These are phyloP conservation scores for Sarcophaga carnaria DNA, from an alignment of 2,888 invertebrate species.

Conservation along the genomic window DNA sequence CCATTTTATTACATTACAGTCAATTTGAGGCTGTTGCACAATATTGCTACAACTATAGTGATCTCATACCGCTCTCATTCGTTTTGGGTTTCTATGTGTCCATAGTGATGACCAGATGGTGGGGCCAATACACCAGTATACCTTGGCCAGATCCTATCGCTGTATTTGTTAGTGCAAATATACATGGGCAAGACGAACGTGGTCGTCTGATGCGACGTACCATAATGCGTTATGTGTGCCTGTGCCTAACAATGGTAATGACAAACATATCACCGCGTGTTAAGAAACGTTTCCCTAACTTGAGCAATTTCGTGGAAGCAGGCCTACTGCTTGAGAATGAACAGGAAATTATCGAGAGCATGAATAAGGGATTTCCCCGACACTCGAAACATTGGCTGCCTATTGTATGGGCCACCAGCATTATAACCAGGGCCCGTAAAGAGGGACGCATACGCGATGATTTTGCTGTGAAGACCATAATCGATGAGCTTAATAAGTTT, in stretches of 20 bases:
- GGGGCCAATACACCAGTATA: slow-evolving; percentile 91
- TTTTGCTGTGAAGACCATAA: slow-evolving; percentile 95
- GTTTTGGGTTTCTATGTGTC: slow-evolving; percentile 97
- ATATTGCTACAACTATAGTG: slow-evolving; percentile 93
- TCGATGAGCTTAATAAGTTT: slow-evolving; percentile 93
- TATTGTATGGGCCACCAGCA: slow-evolving; percentile 95
- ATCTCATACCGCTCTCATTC: slow-evolving; percentile 95
- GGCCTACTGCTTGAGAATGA: slow-evolving; percentile 92
- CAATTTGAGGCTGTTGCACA: slow-evolving; percentile 91
- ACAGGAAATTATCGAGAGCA: slow-evolving; percentile 88
- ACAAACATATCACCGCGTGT: slow-evolving; percentile 93
- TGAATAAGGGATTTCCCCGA: slow-evolving; percentile 91
- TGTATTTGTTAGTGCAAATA: slow-evolving; percentile 92
- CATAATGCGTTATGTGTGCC: slow-evolving; percentile 91
- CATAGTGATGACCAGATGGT: slow-evolving; percentile 96
- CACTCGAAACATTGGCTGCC: slow-evolving; percentile 95
- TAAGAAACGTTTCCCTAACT: slow-evolving; percentile 93
- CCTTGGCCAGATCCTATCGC: slow-evolving; percentile 94
- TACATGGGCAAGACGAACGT: slow-evolving; percentile 93
- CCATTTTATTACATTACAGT: slow-evolving; percentile 82
- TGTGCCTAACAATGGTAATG: slow-evolving; percentile 93
- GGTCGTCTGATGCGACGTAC: slow-evolving; percentile 92
- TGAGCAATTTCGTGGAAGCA: slow-evolving; percentile 92
- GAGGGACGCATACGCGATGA: slow-evolving; percentile 95
- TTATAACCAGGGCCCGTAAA: slow-evolving; percentile 93